Percentiles rank a stretch among this genome's conserved stretches.
Conservation (phyloP, 2,113 vertebrate species). For the Benitochromis conjunctus region DNA sequence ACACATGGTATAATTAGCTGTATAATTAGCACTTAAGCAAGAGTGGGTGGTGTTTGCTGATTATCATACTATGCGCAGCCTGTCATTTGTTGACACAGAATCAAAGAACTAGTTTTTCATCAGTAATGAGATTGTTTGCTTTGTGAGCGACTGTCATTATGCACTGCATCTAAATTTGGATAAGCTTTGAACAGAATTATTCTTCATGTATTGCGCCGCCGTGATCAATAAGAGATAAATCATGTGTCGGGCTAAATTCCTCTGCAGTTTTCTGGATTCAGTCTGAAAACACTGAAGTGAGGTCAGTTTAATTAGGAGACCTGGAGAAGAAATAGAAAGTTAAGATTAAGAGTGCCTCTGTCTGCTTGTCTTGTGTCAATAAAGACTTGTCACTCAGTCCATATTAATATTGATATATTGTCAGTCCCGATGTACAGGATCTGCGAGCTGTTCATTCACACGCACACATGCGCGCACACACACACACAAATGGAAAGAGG, state of each 20-base stretch:
- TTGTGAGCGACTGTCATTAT: not conserved
- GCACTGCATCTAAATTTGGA: not conserved
- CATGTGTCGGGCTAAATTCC: not conserved
- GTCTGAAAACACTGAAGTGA: not conserved
- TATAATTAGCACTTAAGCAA: slow-evolving; percentile 31
- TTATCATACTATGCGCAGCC: slow-evolving; percentile 15
- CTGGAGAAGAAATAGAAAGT: not conserved
- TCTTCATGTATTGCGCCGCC: not conserved
- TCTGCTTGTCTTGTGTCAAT: slow-evolving; percentile 6
- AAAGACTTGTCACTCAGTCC: slow-evolving; percentile 33
- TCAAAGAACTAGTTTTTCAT: slow-evolving; percentile 1
- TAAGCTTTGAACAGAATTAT: not conserved
- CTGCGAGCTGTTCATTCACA: not conserved
- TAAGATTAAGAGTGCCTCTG: not conserved
- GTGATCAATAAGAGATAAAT: slow-evolving; percentile 7
- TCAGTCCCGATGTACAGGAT: not conserved
- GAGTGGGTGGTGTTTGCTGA: slow-evolving; percentile 25
- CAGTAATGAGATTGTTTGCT: slow-evolving; percentile 30
- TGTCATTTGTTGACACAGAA: slow-evolving; percentile 29
- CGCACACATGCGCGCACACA: not conserved
- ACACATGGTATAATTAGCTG: slow-evolving; percentile 34
- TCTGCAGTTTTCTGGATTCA: not conserved
- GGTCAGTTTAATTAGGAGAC: slow-evolving; percentile 1
- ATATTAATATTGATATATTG: slow-evolving; percentile 35
- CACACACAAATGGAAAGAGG: not conserved